These are phyloP conservation scores for Scaptodrosophila lebanonensis DNA, from an alignment of 1,140 invertebrate species.

Conservation along the genomic window DNA sequence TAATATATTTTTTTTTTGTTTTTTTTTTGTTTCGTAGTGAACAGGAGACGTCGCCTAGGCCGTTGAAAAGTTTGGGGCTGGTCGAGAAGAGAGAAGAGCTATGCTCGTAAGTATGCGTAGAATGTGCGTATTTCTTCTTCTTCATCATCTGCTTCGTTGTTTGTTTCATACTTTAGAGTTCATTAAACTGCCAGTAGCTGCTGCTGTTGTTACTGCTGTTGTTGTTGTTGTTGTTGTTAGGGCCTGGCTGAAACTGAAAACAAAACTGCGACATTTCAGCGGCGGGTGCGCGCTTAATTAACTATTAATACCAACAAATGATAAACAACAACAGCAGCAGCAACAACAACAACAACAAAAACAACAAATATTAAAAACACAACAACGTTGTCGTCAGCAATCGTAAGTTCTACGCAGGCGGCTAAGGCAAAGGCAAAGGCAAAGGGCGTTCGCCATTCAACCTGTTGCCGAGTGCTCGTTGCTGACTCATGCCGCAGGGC, in stretches of 20 bases:
- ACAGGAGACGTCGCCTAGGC: no score
- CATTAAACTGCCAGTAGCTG: conserved; percentile 10
- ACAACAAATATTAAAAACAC: not conserved
- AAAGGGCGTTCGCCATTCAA: conserved; percentile 24
- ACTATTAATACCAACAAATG: conserved; percentile 19
- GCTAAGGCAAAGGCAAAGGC: not conserved
- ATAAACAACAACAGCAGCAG: conserved; percentile 3
- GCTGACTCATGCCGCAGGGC: conserved; percentile 38
- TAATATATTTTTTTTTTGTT: no score
- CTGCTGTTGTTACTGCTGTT: not conserved
- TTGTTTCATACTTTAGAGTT: conserved; percentile 2
- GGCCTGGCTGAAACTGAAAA: conserved; percentile 52
- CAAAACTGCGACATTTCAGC: conserved; percentile 57
- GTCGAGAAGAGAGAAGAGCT: not conserved
- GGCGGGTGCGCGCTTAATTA: conserved; percentile 31
- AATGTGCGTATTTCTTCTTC: conserved; percentile 43
- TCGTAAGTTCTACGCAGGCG: no score
- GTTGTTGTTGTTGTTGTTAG: conserved; percentile 21
- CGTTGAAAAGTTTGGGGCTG: not conserved
- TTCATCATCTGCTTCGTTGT: conserved; percentile 1
- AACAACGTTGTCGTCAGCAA: conserved; percentile 4
- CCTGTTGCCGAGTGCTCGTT: conserved; percentile 43
- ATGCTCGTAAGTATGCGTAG: conserved; percentile 45
- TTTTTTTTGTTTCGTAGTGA: no score
- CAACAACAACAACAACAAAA: conserved; percentile 1